phyloP scores from a whole-genome alignment of 2,888 invertebrate species.

The Scotopteryx bipunctaria region DNA sequence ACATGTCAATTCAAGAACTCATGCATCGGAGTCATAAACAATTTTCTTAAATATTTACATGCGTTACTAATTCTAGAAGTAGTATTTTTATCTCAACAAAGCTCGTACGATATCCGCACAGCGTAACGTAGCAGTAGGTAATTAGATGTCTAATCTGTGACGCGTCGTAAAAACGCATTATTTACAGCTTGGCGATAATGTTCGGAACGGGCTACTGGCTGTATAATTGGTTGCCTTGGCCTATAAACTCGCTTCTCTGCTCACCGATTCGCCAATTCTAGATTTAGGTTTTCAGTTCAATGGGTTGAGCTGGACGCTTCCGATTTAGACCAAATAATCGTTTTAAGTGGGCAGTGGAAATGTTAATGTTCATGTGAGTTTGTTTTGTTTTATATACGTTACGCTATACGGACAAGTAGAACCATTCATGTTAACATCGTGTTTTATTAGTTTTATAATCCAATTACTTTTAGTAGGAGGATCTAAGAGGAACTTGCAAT shows the following conservation, averaged over 20 bases:
- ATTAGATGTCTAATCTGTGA: conserved; percentile 22
- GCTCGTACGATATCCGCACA: background rate
- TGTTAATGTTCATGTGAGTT: background rate
- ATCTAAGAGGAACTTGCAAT: too few species aligned
- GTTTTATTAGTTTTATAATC: too few species aligned
- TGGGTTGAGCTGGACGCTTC: conserved; percentile 69
- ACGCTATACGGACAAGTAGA: background rate
- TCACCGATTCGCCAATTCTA: conserved; percentile 77
- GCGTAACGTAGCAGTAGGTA: background rate
- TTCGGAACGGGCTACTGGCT: conserved; percentile 50
- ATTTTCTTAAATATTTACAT: too few species aligned
- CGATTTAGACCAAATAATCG: conserved; percentile 44
- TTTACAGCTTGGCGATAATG: conserved; percentile 45
- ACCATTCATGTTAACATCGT: too few species aligned
- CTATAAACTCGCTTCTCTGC: conserved; percentile 68
- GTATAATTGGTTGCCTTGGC: conserved; percentile 76
- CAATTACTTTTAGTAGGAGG: too few species aligned
- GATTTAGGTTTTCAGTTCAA: conserved; percentile 82
- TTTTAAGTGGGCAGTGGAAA: conserved; percentile 9
- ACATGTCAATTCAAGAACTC: too few species aligned
- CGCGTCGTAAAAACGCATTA: conserved; percentile 49
- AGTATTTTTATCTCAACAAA: too few species aligned
- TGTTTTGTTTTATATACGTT: background rate
- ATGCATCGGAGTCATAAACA: too few species aligned
- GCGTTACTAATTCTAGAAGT: too few species aligned